Conservation (phyloP, 2,797 vertebrate species). For the Catostomus latipinnis region DNA sequence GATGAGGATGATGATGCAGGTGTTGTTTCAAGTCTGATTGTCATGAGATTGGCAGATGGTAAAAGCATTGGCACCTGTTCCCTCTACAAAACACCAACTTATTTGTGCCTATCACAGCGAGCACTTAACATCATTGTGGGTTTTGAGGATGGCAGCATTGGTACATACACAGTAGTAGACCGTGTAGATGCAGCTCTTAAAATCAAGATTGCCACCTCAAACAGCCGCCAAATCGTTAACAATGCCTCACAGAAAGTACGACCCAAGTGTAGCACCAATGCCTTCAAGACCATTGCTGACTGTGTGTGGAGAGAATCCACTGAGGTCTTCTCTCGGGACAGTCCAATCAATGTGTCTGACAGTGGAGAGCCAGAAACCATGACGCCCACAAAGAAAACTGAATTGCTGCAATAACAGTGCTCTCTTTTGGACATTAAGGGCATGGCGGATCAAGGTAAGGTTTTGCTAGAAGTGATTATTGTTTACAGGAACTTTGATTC, state of each 20-base stretch:
- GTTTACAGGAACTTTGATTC: constrained; percentile 86
- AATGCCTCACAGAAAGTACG: constrained; percentile 89
- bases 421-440: constrained; percentile 62
- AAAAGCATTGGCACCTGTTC: constrained; percentile 99
- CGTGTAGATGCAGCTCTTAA: constrained; percentile 96
- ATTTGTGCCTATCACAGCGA: constrained; percentile 92
- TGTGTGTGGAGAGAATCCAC: constrained; percentile 98
- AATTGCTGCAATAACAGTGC: constrained; percentile 86
- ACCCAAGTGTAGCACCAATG: constrained; percentile 90
- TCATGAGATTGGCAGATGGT: constrained; percentile 97
- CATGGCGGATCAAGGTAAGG: constrained; percentile 43
- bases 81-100: constrained; percentile 97
- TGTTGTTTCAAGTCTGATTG: constrained; percentile 91
- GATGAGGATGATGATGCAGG: constrained; percentile 95
- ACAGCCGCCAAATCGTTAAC: constrained; percentile 98
- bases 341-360: constrained; percentile 95
- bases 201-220: constrained; percentile 99
- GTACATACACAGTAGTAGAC: constrained; percentile 98
- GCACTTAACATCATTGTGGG: constrained; percentile 97
- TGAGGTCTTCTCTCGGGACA: constrained; percentile 97
- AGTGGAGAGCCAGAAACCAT: constrained; percentile 90
- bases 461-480: constrained; percentile 79
- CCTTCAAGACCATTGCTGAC: constrained; percentile 92
- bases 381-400: constrained; percentile 92
- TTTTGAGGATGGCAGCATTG: constrained; percentile 97